These are phyloP conservation scores for Onychomys leucogaster DNA, from an alignment of 2,797 vertebrate species.

Conservation along the genomic window DNA sequence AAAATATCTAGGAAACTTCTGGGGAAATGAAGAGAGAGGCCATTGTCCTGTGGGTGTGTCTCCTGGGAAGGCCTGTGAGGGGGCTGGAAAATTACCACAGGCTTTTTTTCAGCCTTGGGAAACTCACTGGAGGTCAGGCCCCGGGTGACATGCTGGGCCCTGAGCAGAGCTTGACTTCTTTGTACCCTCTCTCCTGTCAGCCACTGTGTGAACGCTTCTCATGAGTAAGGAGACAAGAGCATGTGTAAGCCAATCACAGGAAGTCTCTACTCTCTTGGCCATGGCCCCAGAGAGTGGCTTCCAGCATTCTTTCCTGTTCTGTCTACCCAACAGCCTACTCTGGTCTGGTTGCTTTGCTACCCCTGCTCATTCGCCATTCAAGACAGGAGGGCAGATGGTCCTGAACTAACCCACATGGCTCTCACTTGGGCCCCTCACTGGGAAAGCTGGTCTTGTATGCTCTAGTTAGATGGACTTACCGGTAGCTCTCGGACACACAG, in stretches of 20 bases:
- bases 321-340: background rate
- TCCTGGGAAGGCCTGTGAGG: background rate
- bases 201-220: background rate
- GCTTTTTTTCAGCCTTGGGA: background rate
- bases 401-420: too few relatives aligned
- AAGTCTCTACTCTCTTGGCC: background rate
- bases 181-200: background rate
- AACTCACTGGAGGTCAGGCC: background rate
- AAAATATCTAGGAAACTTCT: background rate
- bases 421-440: background rate
- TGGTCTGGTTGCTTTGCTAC: accelerated
- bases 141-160: background rate
- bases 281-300: background rate
- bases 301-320: background rate
- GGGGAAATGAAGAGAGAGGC: background rate
- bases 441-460: too few relatives aligned
- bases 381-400: background rate
- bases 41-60: background rate
- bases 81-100: background rate
- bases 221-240: background rate
- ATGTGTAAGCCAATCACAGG: accelerated
- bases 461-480: background rate
- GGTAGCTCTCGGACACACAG: background rate
- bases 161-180: background rate
- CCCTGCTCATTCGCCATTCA: background rate